Evolutionary conservation across 1,140 invertebrate genomes (phyloP), one percentile per base, ranked within the genome.

Genomic region (Physella acuta): DNA sequence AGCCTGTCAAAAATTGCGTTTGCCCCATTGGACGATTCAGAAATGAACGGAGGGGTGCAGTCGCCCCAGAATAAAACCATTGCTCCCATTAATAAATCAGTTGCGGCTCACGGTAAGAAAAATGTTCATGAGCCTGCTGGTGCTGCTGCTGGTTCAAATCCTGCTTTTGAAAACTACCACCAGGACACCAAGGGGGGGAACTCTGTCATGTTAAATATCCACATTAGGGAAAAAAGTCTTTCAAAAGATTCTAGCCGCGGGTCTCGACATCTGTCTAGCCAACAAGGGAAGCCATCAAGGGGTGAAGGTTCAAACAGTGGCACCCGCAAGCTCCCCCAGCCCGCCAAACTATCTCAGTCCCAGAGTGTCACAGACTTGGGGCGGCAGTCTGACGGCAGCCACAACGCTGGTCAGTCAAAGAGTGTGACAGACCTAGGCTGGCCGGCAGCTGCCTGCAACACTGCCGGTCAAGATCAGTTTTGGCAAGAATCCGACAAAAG

Each of bases 111-210:
- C 17, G 39, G 20, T 61, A 39, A 61, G 36, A 61, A 61, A 44
- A 36, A 2, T 28, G 11, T 34, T 8, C n/a, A 37, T 28, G 36
- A 39, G 1, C 17, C 26, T 5, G 34, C 11, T 3, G 59, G 59
- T 24, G n/a, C 36, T 5, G 33, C 20, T 8, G 24, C 59, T 39
- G 39, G 36, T 61, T 36, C 36, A 30, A 61, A 1, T 26, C 30
- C 36, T 1, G 24, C 14, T 14, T 36, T 11, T 0, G 31, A 39
- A 1, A 44, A 61, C 39, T 16, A 61, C 26, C 24, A 37, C 8
- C 3, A 33, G 28, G 59, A 61, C 26, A 61, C 59, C n/a, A 61
- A 61, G 37, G 59, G 59, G 28, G 59, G 59, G 5, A 61, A 61
- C 17, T 36, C 59, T 14, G 28, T 61, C 36, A 61, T 61, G 59